phyloP scores from a whole-genome alignment of 2,113 vertebrate species.

The Collichthys lucidus region DNA sequence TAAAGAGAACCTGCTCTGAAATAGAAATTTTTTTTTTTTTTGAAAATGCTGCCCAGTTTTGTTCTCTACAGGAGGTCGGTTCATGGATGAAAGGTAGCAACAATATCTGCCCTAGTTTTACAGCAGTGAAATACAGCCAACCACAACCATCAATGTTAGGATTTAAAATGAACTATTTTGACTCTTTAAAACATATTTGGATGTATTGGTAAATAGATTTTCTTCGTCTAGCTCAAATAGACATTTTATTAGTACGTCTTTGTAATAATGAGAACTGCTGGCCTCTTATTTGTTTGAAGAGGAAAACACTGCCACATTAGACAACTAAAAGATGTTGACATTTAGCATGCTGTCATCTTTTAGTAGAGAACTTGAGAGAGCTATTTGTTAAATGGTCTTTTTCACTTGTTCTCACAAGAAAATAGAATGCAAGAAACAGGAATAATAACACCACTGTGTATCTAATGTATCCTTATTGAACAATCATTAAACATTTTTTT shows the following conservation, averaged over 20 bases:
- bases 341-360: background rate
- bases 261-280: background rate
- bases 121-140: background rate
- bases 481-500: background rate
- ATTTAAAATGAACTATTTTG: background rate
- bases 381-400: background rate
- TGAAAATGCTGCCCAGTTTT: background rate
- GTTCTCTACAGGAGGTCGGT: background rate
- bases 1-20: background rate
- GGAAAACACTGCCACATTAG: background rate
- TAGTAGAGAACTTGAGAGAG: background rate
- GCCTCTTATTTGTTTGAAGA: background rate
- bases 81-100: background rate
- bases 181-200: background rate
- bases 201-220: background rate
- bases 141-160: background rate
- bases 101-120: slow-evolving; percentile 3
- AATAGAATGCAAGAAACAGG: background rate
- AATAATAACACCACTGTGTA: background rate
- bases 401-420: background rate
- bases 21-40: background rate
- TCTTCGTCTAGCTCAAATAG: background rate
- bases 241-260: background rate
- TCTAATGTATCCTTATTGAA: background rate
- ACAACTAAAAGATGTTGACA: background rate